Evolutionary conservation across 2,888 invertebrate genomes (phyloP).

Genomic region (Falcaria lacertinaria): DNA sequence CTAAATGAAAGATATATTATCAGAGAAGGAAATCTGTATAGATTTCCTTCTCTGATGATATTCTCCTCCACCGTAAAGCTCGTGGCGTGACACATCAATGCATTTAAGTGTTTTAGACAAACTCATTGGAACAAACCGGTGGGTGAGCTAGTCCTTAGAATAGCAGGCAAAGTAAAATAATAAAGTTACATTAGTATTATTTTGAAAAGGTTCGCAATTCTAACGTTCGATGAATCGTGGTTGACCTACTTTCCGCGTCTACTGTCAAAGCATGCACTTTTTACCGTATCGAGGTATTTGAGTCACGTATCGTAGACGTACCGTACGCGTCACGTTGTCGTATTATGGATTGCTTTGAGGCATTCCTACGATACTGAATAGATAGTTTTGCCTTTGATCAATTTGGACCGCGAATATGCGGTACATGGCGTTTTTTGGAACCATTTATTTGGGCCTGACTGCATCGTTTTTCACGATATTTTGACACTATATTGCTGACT

Average conservation of each 20-base stretch:
- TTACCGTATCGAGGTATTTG: not conserved
- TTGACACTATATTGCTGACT: too few species aligned
- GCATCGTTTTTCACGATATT: too few species aligned
- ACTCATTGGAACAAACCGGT: too few species aligned
- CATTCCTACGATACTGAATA: not conserved
- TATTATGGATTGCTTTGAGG: slow-evolving; percentile 1
- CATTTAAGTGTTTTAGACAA: too few species aligned
- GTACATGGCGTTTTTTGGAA: not conserved
- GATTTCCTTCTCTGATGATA: too few species aligned
- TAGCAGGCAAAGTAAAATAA: too few species aligned
- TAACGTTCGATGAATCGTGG: not conserved
- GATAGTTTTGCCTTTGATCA: not conserved
- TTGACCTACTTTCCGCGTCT: not conserved
- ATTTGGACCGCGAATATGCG: not conserved
- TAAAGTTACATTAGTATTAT: too few species aligned
- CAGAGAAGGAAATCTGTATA: too few species aligned
- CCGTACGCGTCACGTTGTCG: not conserved
- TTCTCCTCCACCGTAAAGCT: too few species aligned
- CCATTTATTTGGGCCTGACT: not conserved
- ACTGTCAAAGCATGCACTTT: not conserved
- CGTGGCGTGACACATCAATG: too few species aligned
- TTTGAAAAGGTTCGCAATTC: not conserved
- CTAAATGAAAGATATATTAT: too few species aligned
- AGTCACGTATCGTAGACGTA: slow-evolving; percentile 2
- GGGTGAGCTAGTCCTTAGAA: too few species aligned